A percentile compares a stretch with the other conserved stretches of the same genome.
Evolutionary conservation across 2,797 vertebrate genomes (phyloP).

Genomic region (Coendou prehensilis): DNA sequence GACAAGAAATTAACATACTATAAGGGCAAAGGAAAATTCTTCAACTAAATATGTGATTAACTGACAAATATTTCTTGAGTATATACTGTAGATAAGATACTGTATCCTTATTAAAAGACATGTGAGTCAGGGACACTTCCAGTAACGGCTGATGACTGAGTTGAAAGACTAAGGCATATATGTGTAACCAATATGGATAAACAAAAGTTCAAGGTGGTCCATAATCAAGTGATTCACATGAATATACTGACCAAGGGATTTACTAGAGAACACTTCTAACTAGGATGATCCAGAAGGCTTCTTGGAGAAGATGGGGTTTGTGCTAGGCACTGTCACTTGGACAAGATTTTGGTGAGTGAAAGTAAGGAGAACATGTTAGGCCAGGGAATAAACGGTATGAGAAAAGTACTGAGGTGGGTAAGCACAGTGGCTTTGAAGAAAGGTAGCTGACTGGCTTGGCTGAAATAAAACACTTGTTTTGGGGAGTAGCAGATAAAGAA

Average conservation of each 20-base stretch:
- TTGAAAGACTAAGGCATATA: conserved; percentile 53
- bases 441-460: background rate
- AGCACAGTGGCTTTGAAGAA: background rate
- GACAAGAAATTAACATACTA: conserved; percentile 35
- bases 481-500: conserved; percentile 27
- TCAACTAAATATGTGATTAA: conserved; percentile 29
- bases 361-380: background rate
- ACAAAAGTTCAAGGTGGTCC: conserved; percentile 21
- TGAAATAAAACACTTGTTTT: conserved; percentile 49
- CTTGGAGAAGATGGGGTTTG: background rate
- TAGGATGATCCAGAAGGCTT: conserved; percentile 7
- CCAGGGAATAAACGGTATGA: background rate
- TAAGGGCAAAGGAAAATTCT: conserved; percentile 25
- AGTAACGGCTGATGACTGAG: conserved; percentile 22
- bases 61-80: conserved; percentile 60
- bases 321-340: background rate
- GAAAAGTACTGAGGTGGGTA: background rate
- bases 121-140: background rate
- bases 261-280: conserved; percentile 45
- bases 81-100: conserved; percentile 8
- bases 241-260: conserved; percentile 52
- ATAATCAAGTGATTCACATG: conserved; percentile 51
- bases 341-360: conserved; percentile 60
- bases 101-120: conserved; percentile 1
- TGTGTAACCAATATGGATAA: background rate